Base-by-base conservation (phyloP, 1,140 invertebrate species). In the Neomicropteryx cornuta region DNA sequence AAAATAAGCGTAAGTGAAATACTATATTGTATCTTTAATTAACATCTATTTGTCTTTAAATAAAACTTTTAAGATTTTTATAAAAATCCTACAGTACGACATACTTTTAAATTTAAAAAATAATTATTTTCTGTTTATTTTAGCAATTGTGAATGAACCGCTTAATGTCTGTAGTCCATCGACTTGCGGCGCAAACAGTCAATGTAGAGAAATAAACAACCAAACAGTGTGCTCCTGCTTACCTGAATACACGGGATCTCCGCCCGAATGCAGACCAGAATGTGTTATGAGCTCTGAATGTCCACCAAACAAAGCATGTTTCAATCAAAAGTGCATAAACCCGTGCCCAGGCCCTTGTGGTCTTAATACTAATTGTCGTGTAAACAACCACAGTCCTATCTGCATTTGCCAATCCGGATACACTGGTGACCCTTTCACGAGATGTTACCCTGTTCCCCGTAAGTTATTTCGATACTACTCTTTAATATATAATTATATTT, bases 261-360 rank as follows among this genome's bases (percentile, higher is more conserved):
- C 77, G 16, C 77, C 75, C 22, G 63, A 66, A 35, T 81, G 77
- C 48, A 66, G 68, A 56, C 76, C 75, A 6, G 76, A 80, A 60
- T 81, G 77, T 55, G 56, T 72, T 3, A 55, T 73, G 37, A 77
- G 71, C 50, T 72, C 71, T 3, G 76, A 80, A 45, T 82, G 78
- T 51, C 39, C 66, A n/a, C 56, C 65, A 21, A 63, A 66, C 33
- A 68, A 68, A 51, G 69, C 76, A 16, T 82, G 79, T 49, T 53
- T 74, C 18, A 79, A 81, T 49, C 68, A 75, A 49, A 76, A 73
- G 53, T 83, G 81, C 52, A 52, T 65, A 35, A 76, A 82, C 58
- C 81, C 80, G 21, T 85, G 81, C 49, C 62, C 68, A 5, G 71
- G 71, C 4, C 70, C 74, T 16, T 82, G 79, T 51, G 79, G 78